Base-by-base conservation (phyloP, 2,113 vertebrate species). In the Eretmochelys imbricata region DNA sequence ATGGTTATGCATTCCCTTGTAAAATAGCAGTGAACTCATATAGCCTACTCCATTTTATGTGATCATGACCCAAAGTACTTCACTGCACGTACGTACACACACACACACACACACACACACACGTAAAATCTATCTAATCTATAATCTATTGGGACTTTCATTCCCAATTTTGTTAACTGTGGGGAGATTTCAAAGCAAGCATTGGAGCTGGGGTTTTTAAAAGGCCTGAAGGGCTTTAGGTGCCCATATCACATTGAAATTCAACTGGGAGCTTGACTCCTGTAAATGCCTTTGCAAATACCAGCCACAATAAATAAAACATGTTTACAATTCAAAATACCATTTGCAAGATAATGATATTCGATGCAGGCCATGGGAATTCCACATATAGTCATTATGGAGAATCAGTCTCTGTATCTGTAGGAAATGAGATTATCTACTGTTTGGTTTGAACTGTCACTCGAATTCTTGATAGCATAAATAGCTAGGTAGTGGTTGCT, bases 31-130 rank as follows among this genome's bases (percentile, higher is more conserved):
- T 27, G 0, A 76, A 48, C n/a, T 84, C 91, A 49, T 62, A 51
- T 79, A 83, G 62, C 55, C 55, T 49, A 65, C 35, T 82, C 49
- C 20, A 54, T 50, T 78, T 22, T 14, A 59, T 46, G 1, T 4
- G 75, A 11, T 19, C 84, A 7, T 17, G 50, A 11, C 79, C 3
- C 5, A 55, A 46, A 48, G 59, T 59, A 82, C 49, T 62, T 69
- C 69, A 16, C 29, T 75, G 11, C 6, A 14, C 16, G 42, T 81
- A 6, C 82, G 76, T 16, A 0, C 5, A 14, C 0, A 29, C 46
- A 4, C 24, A 11, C 50, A 8, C 20, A 72, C 24, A 0, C 5
- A 17, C 0, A 29, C 46, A 4, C 24, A 11, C 50, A 11, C 12
- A 85, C 38, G 38, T 42, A 42, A 42, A 42, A 42, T 42, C 38